Evolutionary conservation across 2,113 vertebrate genomes (phyloP).

Genomic region (Menidia beryllina): DNA sequence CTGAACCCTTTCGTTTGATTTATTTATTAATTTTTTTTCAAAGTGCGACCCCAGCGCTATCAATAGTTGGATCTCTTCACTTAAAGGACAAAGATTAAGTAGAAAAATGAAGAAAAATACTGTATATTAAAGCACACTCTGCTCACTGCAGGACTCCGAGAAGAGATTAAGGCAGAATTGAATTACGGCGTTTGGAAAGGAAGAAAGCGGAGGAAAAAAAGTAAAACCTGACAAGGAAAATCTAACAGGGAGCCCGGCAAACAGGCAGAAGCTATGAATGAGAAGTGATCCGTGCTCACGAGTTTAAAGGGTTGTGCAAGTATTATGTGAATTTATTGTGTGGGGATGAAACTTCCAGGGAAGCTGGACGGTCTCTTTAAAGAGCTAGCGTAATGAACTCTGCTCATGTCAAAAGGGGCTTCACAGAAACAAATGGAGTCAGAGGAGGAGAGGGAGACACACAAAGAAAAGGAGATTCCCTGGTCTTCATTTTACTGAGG

Average conservation of each 20-base stretch:
- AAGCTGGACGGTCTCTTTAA: conserved; percentile 58
- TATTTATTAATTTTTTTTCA: conserved; percentile 1
- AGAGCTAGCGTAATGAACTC: conserved; percentile 54
- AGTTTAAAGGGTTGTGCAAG: conserved; percentile 53
- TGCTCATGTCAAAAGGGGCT: conserved; percentile 62
- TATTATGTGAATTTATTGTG: conserved; percentile 72
- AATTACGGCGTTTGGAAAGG: conserved; percentile 23
- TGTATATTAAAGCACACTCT: conserved; percentile 49
- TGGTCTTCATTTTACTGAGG: conserved; percentile 46
- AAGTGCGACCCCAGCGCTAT: conserved; percentile 75
- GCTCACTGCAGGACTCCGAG: conserved; percentile 21
- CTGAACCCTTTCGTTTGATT: conserved; percentile 33
- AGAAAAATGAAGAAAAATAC: conserved; percentile 2
- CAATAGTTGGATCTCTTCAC: conserved; percentile 61
- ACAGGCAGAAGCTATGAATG: conserved; percentile 52
- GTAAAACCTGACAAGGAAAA: conserved; percentile 5
- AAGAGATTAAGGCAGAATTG: conserved; percentile 56
- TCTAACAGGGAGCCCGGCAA: conserved; percentile 11
- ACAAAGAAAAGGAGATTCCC: conserved; percentile 31
- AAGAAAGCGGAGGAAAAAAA: conserved; percentile 26
- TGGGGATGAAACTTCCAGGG: conserved; percentile 57
- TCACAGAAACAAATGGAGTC: conserved; percentile 58
- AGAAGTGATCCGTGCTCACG: conserved; percentile 34
- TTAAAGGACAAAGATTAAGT: conserved; percentile 57
- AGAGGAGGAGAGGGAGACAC: conserved; percentile 32